These are phyloP conservation scores for Melitaea athalia DNA, from an alignment of 2,888 invertebrate species.

Conservation along the genomic window DNA sequence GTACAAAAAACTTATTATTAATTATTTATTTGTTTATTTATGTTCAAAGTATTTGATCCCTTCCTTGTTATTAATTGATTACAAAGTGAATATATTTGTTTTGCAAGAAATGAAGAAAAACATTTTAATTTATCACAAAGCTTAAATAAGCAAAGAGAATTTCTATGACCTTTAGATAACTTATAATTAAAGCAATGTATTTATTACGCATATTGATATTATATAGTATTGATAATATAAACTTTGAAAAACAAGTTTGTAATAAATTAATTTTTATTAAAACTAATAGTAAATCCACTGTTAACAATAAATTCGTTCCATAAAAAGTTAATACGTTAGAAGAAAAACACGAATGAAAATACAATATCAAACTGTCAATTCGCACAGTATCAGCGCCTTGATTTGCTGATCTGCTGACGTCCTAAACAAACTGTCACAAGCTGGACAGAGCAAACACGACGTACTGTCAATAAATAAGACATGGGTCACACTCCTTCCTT, in stretches of 20 bases:
- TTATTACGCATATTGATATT: too few relatives aligned
- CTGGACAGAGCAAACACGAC: slow-evolving; percentile 25
- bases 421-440: slow-evolving; percentile 44
- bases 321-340: neutral
- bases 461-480: slow-evolving; percentile 1
- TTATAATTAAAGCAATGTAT: too few relatives aligned
- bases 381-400: slow-evolving; percentile 27
- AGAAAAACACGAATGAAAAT: neutral
- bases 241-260: too few relatives aligned
- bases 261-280: too few relatives aligned
- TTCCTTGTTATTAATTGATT: neutral
- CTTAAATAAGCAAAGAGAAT: too few relatives aligned
- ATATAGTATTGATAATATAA: too few relatives aligned
- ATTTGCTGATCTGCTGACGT: slow-evolving; percentile 43
- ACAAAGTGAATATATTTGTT: neutral
- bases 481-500: neutral
- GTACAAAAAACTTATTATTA: neutral
- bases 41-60: neutral
- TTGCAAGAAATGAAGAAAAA: too few relatives aligned
- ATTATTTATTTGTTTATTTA: neutral
- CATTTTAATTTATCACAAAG: too few relatives aligned
- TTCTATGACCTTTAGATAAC: too few relatives aligned
- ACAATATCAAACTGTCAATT: slow-evolving; percentile 10
- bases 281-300: neutral
- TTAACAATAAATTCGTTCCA: neutral